Evolutionary conservation across 2,113 vertebrate species (phyloP), one percentile per base, ranked within the genome.

Genomic region (Hiodon alosoides): DNA sequence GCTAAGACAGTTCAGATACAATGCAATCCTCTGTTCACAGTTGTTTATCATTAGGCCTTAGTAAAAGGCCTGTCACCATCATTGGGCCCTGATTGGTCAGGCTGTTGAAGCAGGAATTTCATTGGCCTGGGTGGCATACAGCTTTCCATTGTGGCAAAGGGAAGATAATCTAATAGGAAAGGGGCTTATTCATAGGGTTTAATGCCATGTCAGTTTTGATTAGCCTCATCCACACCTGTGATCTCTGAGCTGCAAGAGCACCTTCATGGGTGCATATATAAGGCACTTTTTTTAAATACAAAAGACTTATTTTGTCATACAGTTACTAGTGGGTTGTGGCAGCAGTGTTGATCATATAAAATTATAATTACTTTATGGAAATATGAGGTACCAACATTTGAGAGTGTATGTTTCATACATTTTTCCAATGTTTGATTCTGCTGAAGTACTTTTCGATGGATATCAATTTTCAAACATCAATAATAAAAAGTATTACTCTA

Each of bases 151-250:
- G 61, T 31, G 71, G 51, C 47, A 62, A 16, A 72, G 46, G 59
- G 51, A 50, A 51, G 11, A 47, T 2, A 48, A 59, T 71, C 4
- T n/a, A 53, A 69, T 52, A 53, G 6, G 47, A 57, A 47, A 31
- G 46, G 55, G 31, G 16, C 13, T 52, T 61, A 52, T 62, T 31
- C 16, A 58, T 17, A 31, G 9, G 3, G 16, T 73, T 50, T 9
- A 73, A 61, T 48, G 11, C 65, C 17, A 48, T 48, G 17, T n/a
- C 57, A 61, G 58, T 66, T 11, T 74, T 65, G 55, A 65, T 52
- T 66, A 74, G 7, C 13, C 31, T 60, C 51, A 53, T n/a, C 71
- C 51, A 69, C 67, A 69, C 52, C 71, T 72, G 47, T 14, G 13
- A 62, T 11, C 59, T 64, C 14, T 16, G 47, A 58, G 52, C n/a